These are phyloP conservation scores for Tinamus guttatus DNA, from an alignment of 2,113 vertebrate species.

Conservation along the genomic window DNA sequence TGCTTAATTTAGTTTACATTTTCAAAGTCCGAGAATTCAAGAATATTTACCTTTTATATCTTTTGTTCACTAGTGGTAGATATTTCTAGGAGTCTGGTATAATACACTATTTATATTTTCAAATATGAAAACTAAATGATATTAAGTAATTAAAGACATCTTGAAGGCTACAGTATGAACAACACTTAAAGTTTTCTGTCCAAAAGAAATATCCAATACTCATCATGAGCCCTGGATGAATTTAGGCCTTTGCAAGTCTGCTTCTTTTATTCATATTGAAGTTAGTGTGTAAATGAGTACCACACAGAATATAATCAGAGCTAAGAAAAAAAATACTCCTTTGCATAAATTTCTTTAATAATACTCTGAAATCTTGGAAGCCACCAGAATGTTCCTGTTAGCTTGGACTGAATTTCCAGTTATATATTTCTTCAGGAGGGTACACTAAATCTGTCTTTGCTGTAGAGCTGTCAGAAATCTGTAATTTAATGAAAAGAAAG, in stretches of 20 bases:
- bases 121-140: background rate
- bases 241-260: background rate
- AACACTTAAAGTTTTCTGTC: background rate
- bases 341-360: background rate
- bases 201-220: background rate
- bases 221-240: background rate
- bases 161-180: background rate
- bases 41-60: background rate
- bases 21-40: background rate
- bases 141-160: background rate
- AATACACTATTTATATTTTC: background rate
- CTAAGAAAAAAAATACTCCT: background rate
- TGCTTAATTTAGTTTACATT: background rate
- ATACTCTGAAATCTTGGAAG: background rate
- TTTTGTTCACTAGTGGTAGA: background rate
- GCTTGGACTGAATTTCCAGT: slow-evolving; percentile 12
- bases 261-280: background rate
- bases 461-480: slow-evolving; percentile 27
- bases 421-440: background rate
- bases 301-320: background rate
- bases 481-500: slow-evolving; percentile 32
- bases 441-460: background rate
- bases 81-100: background rate
- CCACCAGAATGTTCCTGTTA: background rate
- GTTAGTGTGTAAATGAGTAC: background rate